Conservation (phyloP, 2,888 invertebrate species). For the Noctua pronuba region DNA sequence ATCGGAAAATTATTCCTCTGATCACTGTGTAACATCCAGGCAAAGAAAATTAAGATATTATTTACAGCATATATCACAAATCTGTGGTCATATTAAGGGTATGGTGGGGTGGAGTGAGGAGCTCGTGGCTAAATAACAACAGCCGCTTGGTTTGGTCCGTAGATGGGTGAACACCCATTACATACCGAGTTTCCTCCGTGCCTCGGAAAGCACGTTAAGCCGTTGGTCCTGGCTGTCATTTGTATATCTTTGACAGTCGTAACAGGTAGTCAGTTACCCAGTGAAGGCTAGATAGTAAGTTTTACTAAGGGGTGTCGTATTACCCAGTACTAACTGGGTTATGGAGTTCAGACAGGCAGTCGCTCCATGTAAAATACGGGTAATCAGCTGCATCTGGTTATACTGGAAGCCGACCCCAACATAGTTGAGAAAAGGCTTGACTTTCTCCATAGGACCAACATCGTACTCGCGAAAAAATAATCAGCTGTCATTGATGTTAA, state of each 20-base stretch:
- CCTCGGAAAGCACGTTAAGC: background rate
- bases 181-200: background rate
- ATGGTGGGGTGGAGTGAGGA: background rate
- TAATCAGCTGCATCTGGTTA: background rate
- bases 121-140: background rate
- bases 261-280: background rate
- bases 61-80: background rate
- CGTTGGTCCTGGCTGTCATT: background rate
- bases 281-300: no score
- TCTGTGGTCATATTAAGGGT: background rate
- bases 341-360: background rate
- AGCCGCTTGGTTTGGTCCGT: background rate
- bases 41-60: background rate
- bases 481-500: no score
- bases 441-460: no score
- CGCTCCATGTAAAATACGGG: background rate
- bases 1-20: background rate
- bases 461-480: no score
- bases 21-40: no score
- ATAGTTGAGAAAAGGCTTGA: no score
- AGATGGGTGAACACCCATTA: background rate
- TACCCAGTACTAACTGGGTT: background rate
- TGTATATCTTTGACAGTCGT: background rate
- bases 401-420: no score
- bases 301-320: background rate